Conservation (phyloP, 2,113 vertebrate species). For the Grantiella picta region DNA sequence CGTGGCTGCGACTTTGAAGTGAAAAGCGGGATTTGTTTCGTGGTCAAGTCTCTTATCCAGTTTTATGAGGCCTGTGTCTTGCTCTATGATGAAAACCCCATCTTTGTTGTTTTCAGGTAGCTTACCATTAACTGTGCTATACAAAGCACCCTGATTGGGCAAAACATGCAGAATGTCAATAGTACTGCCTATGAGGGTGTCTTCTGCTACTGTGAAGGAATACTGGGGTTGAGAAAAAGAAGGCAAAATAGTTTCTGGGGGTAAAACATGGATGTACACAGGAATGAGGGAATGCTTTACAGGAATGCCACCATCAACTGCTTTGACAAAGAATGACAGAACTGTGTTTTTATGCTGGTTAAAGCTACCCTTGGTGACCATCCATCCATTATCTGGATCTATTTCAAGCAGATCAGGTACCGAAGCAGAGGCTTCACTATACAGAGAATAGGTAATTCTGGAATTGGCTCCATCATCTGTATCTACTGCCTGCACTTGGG, state of each 20-base stretch:
- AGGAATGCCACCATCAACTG: conserved; percentile 90
- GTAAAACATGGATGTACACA: conserved; percentile 92
- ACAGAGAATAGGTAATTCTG: conserved; percentile 90
- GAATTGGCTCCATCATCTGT: conserved; percentile 88
- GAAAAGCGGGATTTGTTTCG: conserved; percentile 78
- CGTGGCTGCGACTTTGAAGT: conserved; percentile 88
- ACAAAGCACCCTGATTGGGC: conserved; percentile 72
- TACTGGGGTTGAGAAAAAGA: conserved; percentile 90
- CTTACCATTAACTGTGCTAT: conserved; percentile 85
- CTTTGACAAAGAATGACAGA: conserved; percentile 95
- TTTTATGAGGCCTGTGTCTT: conserved; percentile 86
- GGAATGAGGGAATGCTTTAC: conserved; percentile 88
- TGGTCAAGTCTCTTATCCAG: conserved; percentile 91
- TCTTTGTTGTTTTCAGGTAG: conserved; percentile 86
- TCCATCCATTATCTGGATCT: conserved; percentile 96
- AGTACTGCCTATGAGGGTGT: conserved; percentile 83
- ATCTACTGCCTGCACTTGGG: conserved; percentile 90
- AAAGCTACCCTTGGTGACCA: conserved; percentile 94
- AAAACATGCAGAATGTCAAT: conserved; percentile 83
- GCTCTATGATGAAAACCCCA: conserved; percentile 86
- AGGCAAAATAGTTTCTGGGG: conserved; percentile 82
- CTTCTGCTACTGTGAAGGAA: conserved; percentile 85
- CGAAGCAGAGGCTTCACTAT: conserved; percentile 88
- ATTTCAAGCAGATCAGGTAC: conserved; percentile 92
- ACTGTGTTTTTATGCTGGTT: conserved; percentile 87